Evolutionary conservation across 2,797 vertebrate species (phyloP), one percentile per base, ranked within the genome.

Genomic region (Esox lucius): DNA sequence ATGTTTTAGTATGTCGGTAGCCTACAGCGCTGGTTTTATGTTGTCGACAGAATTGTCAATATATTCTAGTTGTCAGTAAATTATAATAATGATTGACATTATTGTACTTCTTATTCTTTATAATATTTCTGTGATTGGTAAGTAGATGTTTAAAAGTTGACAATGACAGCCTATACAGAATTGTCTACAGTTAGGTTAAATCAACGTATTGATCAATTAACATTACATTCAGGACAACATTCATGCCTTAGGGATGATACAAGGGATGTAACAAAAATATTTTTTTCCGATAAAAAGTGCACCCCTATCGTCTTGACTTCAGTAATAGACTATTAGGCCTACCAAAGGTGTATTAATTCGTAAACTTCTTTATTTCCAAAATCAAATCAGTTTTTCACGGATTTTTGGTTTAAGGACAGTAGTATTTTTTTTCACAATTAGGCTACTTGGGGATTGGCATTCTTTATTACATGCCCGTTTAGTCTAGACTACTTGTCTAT

Each of bases 401-500:
- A 66, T 33, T 66, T 17, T 31, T 19, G 31, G 26, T 5, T 28
- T 66, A 65, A 28, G 15, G 62, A 5, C 22, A 59, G 11, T 26
- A 16, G 42, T 26, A 42, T 24, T 48, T 48, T 42, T 7, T 49
- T n/a, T 42, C 39, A 9, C 7, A 16, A 69, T 48, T 16, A 39
- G 35, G 2, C 35, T 39, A 51, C 68, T 26, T 51, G 13, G 24
- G 46, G 46, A 49, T 70, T 70, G 68, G 24, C 11, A 24, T 66
- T 31, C 28, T 31, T 31, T 3, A 72, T 31, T 48, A 65, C 24
- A 19, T 31, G n/a, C 22, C 71, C 62, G 17, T 70, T 16, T 48
- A 26, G 68, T 68, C 49, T 49, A 49, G 68, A 42, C 61, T 70
- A 13, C 56, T 78, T 61, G 71, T 78, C 78, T 66, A 39, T 7